Evolutionary conservation across 2,797 vertebrate species (phyloP).

Genomic region (Agapornis canus): DNA sequence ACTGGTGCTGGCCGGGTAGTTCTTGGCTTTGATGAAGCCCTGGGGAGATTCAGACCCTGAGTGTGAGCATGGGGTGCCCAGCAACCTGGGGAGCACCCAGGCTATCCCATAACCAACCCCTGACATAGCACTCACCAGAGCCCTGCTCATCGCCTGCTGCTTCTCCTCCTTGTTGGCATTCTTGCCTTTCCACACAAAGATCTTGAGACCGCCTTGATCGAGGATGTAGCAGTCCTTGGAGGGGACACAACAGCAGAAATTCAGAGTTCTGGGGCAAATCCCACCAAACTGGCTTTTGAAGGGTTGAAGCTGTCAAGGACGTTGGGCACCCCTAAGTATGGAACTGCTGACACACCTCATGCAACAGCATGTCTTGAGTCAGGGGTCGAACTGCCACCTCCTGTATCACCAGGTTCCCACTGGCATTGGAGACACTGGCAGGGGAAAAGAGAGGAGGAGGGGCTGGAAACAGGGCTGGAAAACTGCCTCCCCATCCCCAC

Average conservation of each 20-base stretch:
- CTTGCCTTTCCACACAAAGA: slow-evolving; percentile 86
- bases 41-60: not conserved
- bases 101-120: not conserved
- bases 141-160: slow-evolving; percentile 78
- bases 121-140: slow-evolving; percentile 73
- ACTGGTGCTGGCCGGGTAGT: slow-evolving; percentile 79
- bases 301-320: not conserved
- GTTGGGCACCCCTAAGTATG: not conserved
- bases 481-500: not conserved
- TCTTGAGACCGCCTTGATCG: slow-evolving; percentile 84
- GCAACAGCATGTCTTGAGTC: slow-evolving; percentile 84
- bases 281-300: not conserved
- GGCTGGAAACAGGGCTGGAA: not conserved
- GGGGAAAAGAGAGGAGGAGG: not conserved
- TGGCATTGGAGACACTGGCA: slow-evolving; percentile 79
- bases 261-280: not conserved
- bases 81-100: not conserved
- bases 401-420: slow-evolving; percentile 83
- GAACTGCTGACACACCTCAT: slow-evolving; percentile 74
- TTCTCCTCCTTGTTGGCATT: slow-evolving; percentile 70
- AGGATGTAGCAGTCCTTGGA: slow-evolving; percentile 87
- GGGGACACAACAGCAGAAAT: not conserved
- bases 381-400: slow-evolving; percentile 84
- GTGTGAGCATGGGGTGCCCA: fast-evolving
- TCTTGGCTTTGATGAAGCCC: slow-evolving; percentile 85